Evolutionary conservation across 2,113 vertebrate species (phyloP).

Genomic region (Oplegnathus fasciatus): DNA sequence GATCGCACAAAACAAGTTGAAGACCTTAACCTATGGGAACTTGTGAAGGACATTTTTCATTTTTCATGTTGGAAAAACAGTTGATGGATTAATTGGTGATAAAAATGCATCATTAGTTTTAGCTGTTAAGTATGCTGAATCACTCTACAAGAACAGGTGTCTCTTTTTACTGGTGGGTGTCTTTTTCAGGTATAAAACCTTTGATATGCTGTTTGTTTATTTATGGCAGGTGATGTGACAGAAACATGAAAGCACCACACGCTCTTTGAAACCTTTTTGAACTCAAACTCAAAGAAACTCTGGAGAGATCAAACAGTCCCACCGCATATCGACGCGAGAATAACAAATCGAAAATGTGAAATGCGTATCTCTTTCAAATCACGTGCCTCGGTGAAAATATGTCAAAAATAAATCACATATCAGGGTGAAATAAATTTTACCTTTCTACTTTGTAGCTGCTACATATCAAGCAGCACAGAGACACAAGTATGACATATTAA

Average conservation of each 20-base stretch:
- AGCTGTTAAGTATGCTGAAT: neutral
- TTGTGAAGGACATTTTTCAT: neutral
- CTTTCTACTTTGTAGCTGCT: neutral
- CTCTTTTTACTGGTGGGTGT: neutral
- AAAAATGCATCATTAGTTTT: neutral
- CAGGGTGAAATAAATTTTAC: neutral
- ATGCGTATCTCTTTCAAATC: neutral
- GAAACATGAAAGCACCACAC: constrained; percentile 46
- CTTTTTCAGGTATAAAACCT: constrained; percentile 30
- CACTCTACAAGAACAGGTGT: constrained; percentile 14
- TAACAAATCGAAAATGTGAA: constrained; percentile 32
- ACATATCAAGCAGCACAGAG: neutral
- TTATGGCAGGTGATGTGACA: constrained; percentile 24
- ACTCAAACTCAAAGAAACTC: constrained; percentile 57
- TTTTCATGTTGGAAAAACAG: neutral
- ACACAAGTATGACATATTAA: neutral
- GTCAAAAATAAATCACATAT: neutral
- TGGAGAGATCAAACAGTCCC: constrained; percentile 53
- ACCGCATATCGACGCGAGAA: neutral
- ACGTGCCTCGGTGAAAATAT: neutral
- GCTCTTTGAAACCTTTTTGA: constrained; percentile 67
- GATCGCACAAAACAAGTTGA: neutral
- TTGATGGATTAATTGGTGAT: neutral
- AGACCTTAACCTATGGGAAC: neutral
- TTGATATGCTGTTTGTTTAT: constrained; percentile 33